Evolutionary conservation across 1,140 invertebrate species (phyloP), one percentile per base, ranked within the genome.

Genomic region (Planococcus citri): DNA sequence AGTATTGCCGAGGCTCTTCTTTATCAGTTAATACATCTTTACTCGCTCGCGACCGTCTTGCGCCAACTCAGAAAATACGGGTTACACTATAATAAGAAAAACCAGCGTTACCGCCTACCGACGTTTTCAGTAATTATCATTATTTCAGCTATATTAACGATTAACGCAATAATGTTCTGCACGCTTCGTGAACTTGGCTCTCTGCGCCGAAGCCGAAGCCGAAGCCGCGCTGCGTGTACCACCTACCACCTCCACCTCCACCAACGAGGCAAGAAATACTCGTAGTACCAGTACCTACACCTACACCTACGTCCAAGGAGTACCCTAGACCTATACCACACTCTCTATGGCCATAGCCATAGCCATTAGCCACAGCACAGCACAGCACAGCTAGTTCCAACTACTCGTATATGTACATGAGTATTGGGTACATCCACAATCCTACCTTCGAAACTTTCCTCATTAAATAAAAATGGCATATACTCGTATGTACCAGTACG

Each of bases 21-120:
- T 64, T 64, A 64, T 64, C 60, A 64, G 60, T 64, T 64, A 64
- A 64, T 64, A 64, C 60, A 64, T 64, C 60, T 64, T 64, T 64
- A 64, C 60, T 64, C 60, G 60, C 60, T 64, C 60, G 60, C 60
- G 60, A 64, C 60, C 22, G 60, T 64, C 60, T 64, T 64, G 60
- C 60, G 60, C 60, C 60, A 64, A 64, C 60, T 64, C 25, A 64
- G 25, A 64, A 64, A 64, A 25, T 25, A 24, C 22, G 60, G 60
- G 60, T 64, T 64, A 64, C 60, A 64, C 60, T 64, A 64, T 64
- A 64, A 64, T 64, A 64, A 64, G 60, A 27, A 64, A 64, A 64
- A 64, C 60, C 60, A 64, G 60, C 60, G 60, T 64, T 64, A 64
- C 60, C 60, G 60, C 60, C 60, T 64, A 64, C 60, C 60, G 60